These are phyloP conservation scores for Clamator glandarius DNA, from an alignment of 2,797 vertebrate species.

Conservation along the genomic window DNA sequence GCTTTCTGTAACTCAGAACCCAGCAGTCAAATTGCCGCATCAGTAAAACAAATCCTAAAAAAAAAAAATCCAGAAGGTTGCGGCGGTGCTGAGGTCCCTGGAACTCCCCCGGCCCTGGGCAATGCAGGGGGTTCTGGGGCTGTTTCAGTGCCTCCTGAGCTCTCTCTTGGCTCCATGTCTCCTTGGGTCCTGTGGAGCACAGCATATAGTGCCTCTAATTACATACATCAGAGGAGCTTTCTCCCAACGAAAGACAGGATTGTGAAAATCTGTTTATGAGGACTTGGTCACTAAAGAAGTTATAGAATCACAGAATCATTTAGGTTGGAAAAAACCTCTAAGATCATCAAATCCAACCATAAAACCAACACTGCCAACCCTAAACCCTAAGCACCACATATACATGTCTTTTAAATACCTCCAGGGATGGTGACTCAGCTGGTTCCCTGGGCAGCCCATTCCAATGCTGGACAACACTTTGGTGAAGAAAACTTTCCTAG, in stretches of 20 bases:
- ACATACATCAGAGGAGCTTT: background rate
- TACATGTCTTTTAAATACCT: background rate
- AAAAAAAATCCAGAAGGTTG: too few relatives aligned
- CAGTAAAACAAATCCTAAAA: background rate
- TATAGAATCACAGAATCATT: background rate
- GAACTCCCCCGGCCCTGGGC: too few relatives aligned
- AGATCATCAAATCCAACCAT: background rate
- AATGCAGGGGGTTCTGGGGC: too few relatives aligned
- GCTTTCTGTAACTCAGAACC: background rate
- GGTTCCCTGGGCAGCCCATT: background rate
- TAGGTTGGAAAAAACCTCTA: background rate
- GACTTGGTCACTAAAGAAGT: background rate
- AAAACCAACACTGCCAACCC: background rate
- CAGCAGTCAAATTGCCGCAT: background rate
- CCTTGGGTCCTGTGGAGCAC: fast-evolving
- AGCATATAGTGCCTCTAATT: background rate
- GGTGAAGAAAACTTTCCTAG: background rate
- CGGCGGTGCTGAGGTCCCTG: background rate
- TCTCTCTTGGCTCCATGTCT: fast-evolving
- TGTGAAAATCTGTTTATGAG: background rate
- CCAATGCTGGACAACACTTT: background rate
- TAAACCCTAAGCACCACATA: background rate
- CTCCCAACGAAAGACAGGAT: background rate
- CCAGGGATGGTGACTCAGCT: background rate
- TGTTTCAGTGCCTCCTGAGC: background rate